Base-by-base conservation (phyloP, 92 coral and sea anemone genomes). In the Phymanthus crucifer region DNA sequence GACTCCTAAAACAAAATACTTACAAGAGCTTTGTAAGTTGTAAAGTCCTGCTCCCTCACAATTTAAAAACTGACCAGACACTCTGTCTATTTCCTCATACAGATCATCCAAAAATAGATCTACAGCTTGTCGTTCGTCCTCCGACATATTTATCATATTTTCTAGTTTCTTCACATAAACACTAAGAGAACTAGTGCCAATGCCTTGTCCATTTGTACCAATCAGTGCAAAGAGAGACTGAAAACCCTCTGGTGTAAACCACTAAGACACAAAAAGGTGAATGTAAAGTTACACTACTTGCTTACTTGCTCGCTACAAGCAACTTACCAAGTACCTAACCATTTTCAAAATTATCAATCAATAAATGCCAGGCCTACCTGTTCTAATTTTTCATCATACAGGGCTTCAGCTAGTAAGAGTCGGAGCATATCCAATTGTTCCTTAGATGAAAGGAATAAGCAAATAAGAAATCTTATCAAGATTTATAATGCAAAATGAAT, bases 141-240 rank as follows among this genome's bases (percentile, higher is more conserved):
- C 78, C 46, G 86, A 65, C 71, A 85, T 71, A 47, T 61, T 86
- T 71, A 83, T 73, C 26, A 79, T 78, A 77, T 78, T 81, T 50
- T 92, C 97, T 8, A 92, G 77, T 40, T 87, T 92, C 75, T 87
- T 88, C 3, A 90, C 90, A 73, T 92, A 92, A 32, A 84, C 76
- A 79, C 94, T 92, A 4, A 92, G 72, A 5, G 97, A 92, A 66
- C 97, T 92, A 81, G 97, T 90, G 24, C 97, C 97, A 78, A 90
- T 90, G 16, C 97, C 97, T 69, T 92, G 97, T 32, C 94, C 94
- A 78, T 92, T 92, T 75, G 89, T 92, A n/a, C 97, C 97, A 70
- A 92, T 80, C 23, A 92, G 86, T 11, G 94, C 97, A 88, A 92
- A 81, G n/a, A 92, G 73, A 7, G 94, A 90, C 70, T 79, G 90